These are phyloP conservation scores for Vipera latastei DNA, from an alignment of 2,797 vertebrate genomes.

Conservation along the genomic window DNA sequence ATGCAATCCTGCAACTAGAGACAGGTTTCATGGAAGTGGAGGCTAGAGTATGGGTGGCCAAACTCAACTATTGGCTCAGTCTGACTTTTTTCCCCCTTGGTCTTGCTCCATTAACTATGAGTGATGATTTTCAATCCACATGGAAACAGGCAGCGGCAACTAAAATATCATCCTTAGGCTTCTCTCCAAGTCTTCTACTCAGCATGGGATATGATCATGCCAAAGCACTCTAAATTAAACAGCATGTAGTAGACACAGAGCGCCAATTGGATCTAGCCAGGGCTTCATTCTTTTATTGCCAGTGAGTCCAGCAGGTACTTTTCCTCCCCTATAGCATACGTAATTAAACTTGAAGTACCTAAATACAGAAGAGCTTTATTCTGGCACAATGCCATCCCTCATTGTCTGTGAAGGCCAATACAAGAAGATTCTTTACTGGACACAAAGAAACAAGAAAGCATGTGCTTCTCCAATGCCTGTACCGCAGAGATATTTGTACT, in stretches of 20 bases:
- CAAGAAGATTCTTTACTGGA: not conserved
- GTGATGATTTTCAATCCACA: not conserved
- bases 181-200: not conserved
- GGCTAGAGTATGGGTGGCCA: not conserved
- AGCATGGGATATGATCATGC: not conserved
- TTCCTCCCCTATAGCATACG: not conserved
- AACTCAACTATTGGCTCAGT: not conserved
- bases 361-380: not conserved
- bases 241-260: not conserved
- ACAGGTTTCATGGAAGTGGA: not conserved
- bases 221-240: not conserved
- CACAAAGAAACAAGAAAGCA: not conserved
- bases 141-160: not conserved
- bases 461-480: not conserved
- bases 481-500: not conserved
- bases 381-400: not conserved
- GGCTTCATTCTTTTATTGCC: not conserved
- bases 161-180: not conserved
- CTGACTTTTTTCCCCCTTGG: not conserved
- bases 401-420: not conserved
- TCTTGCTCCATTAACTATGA: not conserved
- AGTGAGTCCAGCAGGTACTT: not conserved
- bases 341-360: not conserved
- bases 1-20: not conserved
- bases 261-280: not conserved